Evolutionary conservation across 30 jellyfish, hydroid and myxozoan species (phyloP).

Genomic region (Pseudorhiza aurosa): DNA sequence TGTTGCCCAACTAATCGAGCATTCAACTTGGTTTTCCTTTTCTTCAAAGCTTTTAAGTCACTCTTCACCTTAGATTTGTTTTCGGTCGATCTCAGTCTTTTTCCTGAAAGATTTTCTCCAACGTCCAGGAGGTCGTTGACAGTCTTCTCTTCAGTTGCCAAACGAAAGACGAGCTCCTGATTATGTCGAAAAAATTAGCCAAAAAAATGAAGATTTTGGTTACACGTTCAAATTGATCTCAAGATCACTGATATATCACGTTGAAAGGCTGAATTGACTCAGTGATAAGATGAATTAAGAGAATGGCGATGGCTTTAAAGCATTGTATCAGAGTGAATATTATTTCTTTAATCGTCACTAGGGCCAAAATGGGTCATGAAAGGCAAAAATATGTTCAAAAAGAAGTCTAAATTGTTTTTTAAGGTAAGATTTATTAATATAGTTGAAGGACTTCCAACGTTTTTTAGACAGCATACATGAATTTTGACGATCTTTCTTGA

Average conservation of each 20-base stretch:
- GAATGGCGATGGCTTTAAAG: background rate
- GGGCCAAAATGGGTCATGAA: background rate
- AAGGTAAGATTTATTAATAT: background rate
- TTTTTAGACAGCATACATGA: too few relatives aligned
- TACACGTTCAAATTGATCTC: too few relatives aligned
- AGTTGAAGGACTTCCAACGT: too few relatives aligned
- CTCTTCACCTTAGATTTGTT: constrained; percentile 36
- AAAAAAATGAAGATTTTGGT: background rate
- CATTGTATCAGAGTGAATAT: background rate
- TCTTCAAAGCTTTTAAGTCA: constrained; percentile 48
- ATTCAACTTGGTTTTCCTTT: constrained; percentile 56
- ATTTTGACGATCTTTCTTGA: too few relatives aligned
- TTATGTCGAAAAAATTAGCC: background rate
- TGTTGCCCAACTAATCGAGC: constrained; percentile 67
- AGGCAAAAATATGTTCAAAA: background rate
- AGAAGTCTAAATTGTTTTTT: too few relatives aligned
- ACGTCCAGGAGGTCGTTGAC: constrained; percentile 63
- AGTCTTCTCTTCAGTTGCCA: constrained; percentile 82
- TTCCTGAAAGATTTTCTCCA: constrained; percentile 47
- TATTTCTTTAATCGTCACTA: too few relatives aligned
- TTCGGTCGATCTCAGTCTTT: constrained; percentile 35
- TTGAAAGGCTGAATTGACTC: too few relatives aligned
- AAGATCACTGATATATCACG: too few relatives aligned
- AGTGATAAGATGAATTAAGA: too few relatives aligned
- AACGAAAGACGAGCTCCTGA: constrained; percentile 69